Evolutionary conservation across 2,888 invertebrate species (phyloP).

Genomic region (Dimorphilus gyrociliatus): DNA sequence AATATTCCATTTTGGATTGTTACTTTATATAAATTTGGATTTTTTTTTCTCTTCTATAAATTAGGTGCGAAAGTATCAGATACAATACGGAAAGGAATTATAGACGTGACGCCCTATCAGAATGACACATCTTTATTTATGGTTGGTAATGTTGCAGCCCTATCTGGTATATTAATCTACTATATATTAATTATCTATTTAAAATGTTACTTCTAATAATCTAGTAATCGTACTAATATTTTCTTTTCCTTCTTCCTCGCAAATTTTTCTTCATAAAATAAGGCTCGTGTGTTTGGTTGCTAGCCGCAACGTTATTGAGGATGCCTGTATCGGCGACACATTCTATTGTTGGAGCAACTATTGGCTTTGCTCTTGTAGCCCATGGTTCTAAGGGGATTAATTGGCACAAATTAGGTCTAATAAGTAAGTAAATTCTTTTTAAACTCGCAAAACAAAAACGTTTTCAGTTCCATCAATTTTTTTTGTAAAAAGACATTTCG

Average conservation of each 20-base stretch:
- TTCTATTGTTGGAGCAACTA: conserved; percentile 92
- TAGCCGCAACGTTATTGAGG: conserved; percentile 80
- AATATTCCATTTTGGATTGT: too few species aligned
- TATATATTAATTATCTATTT: not conserved
- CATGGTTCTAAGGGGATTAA: conserved; percentile 66
- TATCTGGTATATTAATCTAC: conserved; percentile 38
- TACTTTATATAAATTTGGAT: too few species aligned
- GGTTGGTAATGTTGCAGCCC: conserved; percentile 73
- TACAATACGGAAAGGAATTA: conserved; percentile 90
- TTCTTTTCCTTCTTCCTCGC: too few species aligned
- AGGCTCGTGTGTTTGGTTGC: conserved; percentile 80
- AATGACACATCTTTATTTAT: conserved; percentile 61
- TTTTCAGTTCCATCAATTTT: too few species aligned
- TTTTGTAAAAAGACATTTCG: too few species aligned
- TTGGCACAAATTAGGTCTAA: conserved; percentile 63
- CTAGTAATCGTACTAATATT: too few species aligned
- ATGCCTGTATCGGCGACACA: conserved; percentile 98
- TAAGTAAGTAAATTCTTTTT: conserved; percentile 44
- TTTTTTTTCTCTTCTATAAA: too few species aligned
- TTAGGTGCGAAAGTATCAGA: conserved; percentile 77
- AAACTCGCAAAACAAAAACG: too few species aligned
- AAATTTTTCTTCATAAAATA: too few species aligned
- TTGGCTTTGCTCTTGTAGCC: conserved; percentile 86
- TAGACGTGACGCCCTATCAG: conserved; percentile 70
- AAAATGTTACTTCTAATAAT: too few species aligned